phyloP scores from a whole-genome alignment of 2,797 vertebrate genomes.

The Threskiornis aethiopicus region DNA sequence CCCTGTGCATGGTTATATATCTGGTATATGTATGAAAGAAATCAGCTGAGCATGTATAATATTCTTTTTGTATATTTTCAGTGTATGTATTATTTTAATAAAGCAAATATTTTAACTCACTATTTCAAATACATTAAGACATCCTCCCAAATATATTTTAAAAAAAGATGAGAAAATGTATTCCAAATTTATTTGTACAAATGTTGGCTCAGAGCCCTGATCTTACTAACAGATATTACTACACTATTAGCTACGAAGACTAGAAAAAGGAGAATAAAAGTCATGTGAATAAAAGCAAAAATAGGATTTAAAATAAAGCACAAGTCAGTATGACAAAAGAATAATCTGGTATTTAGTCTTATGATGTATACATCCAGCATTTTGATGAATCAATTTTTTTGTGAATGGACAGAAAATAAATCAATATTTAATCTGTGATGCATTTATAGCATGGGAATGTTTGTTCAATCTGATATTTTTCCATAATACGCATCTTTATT shows the following conservation, averaged over 20 bases:
- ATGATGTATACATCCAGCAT: not conserved
- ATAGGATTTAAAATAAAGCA: not conserved
- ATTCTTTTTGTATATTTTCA: not conserved
- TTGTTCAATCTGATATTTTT: not conserved
- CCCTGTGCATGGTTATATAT: not conserved
- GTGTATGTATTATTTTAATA: not conserved
- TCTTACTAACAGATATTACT: not conserved
- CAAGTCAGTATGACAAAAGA: not conserved
- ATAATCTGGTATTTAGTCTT: not conserved
- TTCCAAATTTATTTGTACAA: not conserved
- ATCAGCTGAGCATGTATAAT: not conserved
- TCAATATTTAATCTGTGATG: not conserved
- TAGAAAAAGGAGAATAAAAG: not conserved
- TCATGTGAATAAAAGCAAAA: not conserved
- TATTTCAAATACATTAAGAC: not conserved
- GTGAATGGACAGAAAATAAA: not conserved
- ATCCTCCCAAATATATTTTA: not conserved
- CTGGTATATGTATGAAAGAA: not conserved
- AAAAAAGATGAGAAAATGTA: not conserved
- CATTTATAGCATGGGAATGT: not conserved
- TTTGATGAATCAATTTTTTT: not conserved
- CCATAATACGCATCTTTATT: not conserved
- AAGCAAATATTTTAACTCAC: not conserved
- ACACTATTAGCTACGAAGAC: not conserved
- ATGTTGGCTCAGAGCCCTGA: not conserved